Evolutionary conservation across 2,888 invertebrate genomes (phyloP), one percentile per base, ranked within the genome.

Genomic region (Nomada hirtipes): DNA sequence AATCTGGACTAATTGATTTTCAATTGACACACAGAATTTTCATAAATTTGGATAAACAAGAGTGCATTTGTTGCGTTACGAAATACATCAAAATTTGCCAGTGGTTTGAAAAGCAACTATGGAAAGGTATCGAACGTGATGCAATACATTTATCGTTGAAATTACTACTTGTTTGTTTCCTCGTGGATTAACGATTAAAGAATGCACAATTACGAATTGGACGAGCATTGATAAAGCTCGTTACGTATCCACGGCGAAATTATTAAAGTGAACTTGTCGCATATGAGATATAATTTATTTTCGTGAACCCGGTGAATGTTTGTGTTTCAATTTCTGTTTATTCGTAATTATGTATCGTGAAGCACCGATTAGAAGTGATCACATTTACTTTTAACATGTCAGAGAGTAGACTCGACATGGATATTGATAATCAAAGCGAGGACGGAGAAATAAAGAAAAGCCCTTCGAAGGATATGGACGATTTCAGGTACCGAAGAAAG

Each of bases 391-490:
- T 18, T 61, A 78, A 82, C 42, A 82, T 88, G 82, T 88, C 74
- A 18, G 71, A 68, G 23, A 76, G 85, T 77, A 89, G 87, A 75
- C 88, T 83, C 71, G 89, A 91, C 76, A 92, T 93, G 91, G 95
- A 94, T 83, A 88, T 93, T 73, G 97, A 97, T 92, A 96, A 97
- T 92, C 97, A 97, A 94, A 97, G 97, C 94, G 97, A 97, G 94
- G 97, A 97, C 94, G 97, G 97, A 87, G 97, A 97, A 95, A 95
- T 97, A 93, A 96, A 96, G 89, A 96, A 96, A 91, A 97, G 97
- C 93, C 97, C 97, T 88, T 94, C 95, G 80, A 94, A 93, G 86
- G 92, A 92, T 82, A 90, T 91, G 89, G 92, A 92, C 61, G 92
- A 91, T n/a, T 92, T 91, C 76, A 92, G 93, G 92, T 93, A 79